Evolutionary conservation across 2,113 vertebrate species (phyloP), one percentile per base, ranked within the genome.

Genomic region (Sceloporus tristichus): DNA sequence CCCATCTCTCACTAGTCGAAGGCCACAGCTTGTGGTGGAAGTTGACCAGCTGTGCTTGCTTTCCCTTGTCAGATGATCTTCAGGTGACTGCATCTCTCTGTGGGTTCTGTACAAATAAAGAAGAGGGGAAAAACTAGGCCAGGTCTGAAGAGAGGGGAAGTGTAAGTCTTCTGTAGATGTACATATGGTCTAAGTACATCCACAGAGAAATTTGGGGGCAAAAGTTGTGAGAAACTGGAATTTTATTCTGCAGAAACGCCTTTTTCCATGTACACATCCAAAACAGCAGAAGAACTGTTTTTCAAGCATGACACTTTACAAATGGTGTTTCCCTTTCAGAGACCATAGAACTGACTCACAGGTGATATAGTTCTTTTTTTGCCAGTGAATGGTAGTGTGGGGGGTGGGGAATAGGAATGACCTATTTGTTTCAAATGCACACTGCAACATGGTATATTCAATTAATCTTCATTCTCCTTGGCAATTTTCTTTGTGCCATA

Each of bases 141-240:
- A 93, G 53, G 0, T 71, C 77, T 89, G 79, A 81, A 85, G 81
- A 82, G 9, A 89, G 84, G 79, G 59, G 59, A 62, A 18, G 16
- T 0, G 87, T 85, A 29, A 6, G 27, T 56, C 48, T 54, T 18
- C 9, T 29, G 40, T 14, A 40, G 62, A 78, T 70, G 65, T 54
- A 25, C 56, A 75, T 54, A 8, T 79, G n/a, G 87, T 42, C 2
- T 48, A 93, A 85, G 5, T 29, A 53, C 0, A 86, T 76, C 19
- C 6, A 23, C 68, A 89, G 40, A 73, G 42, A 34, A 71, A 21
- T 27, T 16, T 54, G 13, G 14, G 18, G 34, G n/a, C 4, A 71
- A 86, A 75, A 62, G 0, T 11, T 83, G 85, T 34, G 76, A 21
- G 71, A 92, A 85, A 86, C 23, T 79, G 11, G n/a, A 54, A 56